These are phyloP conservation scores for Aspidoscelis tigris DNA, from an alignment of 2,113 vertebrate genomes.

Conservation along the genomic window DNA sequence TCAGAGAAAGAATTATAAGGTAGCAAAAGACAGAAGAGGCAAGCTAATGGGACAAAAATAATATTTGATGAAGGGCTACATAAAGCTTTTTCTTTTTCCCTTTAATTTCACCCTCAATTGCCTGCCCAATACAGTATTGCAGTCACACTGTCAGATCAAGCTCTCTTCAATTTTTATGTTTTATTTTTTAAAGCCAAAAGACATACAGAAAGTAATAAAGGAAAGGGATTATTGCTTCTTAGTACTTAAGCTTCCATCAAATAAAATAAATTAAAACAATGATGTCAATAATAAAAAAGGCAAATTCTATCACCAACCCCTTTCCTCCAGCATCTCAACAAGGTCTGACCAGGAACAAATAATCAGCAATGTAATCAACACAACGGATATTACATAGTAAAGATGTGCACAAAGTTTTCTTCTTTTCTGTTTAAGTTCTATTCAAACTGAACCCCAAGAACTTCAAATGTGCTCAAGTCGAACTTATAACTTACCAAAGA, in stretches of 20 bases:
- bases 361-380: constrained; percentile 30
- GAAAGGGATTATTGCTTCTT: background rate
- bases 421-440: too few relatives aligned
- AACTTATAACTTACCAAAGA: too few relatives aligned
- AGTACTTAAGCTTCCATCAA: background rate
- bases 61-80: constrained; percentile 15
- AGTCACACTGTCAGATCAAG: constrained; percentile 8
- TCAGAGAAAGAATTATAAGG: constrained; percentile 21
- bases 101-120: constrained; percentile 22
- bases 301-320: background rate
- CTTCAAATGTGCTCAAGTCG: too few relatives aligned
- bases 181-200: background rate
- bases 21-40: background rate
- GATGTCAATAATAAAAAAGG: too few relatives aligned
- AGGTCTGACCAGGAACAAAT: constrained; percentile 21
- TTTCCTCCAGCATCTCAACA: background rate
- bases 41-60: constrained; percentile 21
- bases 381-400: constrained; percentile 16
- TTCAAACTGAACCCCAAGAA: too few relatives aligned
- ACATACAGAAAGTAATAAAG: background rate
- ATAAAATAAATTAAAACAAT: background rate
- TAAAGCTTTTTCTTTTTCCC: background rate
- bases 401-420: too few relatives aligned
- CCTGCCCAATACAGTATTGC: background rate
- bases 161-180: background rate